These are phyloP conservation scores for Malacoraja senta DNA, from an alignment of 2,797 vertebrate genomes.

Conservation along the genomic window DNA sequence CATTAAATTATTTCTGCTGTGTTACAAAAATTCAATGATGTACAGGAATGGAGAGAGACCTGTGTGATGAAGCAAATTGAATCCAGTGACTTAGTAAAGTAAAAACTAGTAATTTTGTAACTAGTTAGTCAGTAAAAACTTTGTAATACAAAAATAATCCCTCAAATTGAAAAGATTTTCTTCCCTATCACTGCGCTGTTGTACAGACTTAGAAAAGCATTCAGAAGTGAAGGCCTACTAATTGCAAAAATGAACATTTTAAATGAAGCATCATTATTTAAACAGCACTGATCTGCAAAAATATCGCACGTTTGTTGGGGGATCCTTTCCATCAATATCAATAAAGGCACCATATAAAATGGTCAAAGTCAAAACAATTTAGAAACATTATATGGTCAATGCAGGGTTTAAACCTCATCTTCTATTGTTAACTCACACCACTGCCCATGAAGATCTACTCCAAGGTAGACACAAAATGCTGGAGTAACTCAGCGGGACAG, in stretches of 20 bases:
- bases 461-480: too few relatives aligned
- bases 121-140: too few relatives aligned
- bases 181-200: neutral
- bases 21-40: neutral
- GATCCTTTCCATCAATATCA: neutral
- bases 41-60: neutral
- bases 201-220: neutral
- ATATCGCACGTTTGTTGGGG: neutral
- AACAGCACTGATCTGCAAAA: neutral
- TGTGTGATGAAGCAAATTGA: too few relatives aligned
- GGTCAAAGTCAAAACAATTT: neutral
- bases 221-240: neutral
- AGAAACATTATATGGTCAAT: neutral
- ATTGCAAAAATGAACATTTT: neutral
- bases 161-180: neutral
- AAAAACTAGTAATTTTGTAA: neutral
- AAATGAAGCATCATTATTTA: neutral
- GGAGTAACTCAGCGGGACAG: too few relatives aligned
- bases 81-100: neutral
- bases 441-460: neutral
- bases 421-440: neutral
- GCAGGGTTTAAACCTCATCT: neutral
- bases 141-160: neutral
- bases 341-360: neutral
- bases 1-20: neutral